Evolutionary conservation across 2,113 vertebrate genomes (phyloP).

Genomic region (Anguilla japonica): DNA sequence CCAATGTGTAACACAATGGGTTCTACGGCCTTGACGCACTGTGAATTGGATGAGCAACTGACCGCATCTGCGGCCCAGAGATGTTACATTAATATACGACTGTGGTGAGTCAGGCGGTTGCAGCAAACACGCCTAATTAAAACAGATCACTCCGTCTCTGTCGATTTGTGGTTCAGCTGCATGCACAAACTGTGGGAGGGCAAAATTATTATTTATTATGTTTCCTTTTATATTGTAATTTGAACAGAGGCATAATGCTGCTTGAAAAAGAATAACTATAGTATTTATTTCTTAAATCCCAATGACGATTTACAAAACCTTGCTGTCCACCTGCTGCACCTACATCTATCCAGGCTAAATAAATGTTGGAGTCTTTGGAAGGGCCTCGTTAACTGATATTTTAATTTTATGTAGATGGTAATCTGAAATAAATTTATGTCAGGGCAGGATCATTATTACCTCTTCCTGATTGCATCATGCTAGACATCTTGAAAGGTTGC

Average conservation of each 20-base stretch:
- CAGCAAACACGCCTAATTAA: constrained; percentile 2
- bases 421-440: neutral
- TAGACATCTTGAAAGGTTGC: too few relatives aligned
- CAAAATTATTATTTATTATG: neutral
- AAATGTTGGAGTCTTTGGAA: neutral
- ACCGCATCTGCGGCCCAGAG: neutral
- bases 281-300: neutral
- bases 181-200: neutral
- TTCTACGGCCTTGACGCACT: neutral
- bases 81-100: constrained; percentile 1
- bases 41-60: neutral
- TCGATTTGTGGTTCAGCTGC: neutral
- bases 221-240: neutral
- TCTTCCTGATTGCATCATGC: too few relatives aligned
- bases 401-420: neutral
- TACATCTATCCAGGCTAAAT: neutral
- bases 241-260: neutral
- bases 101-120: constrained; percentile 16
- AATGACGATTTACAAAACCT: neutral
- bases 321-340: neutral
- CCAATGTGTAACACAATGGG: too few relatives aligned
- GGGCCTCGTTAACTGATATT: neutral
- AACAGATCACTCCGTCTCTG: neutral
- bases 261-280: neutral
- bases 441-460: neutral